Conservation (phyloP, 1,140 invertebrate species). For the Odontomachus brunneus region DNA sequence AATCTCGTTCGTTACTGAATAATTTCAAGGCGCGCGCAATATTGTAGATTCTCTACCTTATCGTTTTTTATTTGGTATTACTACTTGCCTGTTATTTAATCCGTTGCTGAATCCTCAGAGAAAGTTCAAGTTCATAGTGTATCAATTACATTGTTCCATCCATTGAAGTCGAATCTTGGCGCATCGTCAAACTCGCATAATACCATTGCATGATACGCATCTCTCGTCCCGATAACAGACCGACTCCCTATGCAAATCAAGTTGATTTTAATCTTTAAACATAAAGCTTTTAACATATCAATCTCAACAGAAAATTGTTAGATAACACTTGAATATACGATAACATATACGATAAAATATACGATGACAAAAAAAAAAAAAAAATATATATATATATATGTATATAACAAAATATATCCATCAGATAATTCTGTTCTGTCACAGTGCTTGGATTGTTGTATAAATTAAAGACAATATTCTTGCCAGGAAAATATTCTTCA, state of each 20-base stretch:
- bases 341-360: too few species aligned
- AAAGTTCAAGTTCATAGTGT: conserved; percentile 46
- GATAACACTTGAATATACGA: background rate
- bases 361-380: background rate
- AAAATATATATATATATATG: too few species aligned
- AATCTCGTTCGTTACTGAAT: background rate
- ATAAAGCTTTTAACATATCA: background rate
- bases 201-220: background rate
- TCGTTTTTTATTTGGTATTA: background rate
- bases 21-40: background rate
- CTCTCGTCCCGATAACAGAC: background rate
- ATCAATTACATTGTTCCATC: background rate
- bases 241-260: background rate
- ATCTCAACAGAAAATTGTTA: background rate
- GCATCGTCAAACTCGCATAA: conserved; percentile 34
- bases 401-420: background rate
- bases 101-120: background rate
- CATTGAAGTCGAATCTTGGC: conserved; percentile 46
- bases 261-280: background rate
- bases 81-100: conserved; percentile 40
- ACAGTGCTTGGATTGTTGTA: background rate
- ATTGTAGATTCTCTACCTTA: background rate
- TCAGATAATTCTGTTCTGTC: background rate
- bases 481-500: too few species aligned
- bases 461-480: background rate